Base-by-base conservation (phyloP, 2,888 invertebrate species). In the Rotaria magnacalcarata region DNA sequence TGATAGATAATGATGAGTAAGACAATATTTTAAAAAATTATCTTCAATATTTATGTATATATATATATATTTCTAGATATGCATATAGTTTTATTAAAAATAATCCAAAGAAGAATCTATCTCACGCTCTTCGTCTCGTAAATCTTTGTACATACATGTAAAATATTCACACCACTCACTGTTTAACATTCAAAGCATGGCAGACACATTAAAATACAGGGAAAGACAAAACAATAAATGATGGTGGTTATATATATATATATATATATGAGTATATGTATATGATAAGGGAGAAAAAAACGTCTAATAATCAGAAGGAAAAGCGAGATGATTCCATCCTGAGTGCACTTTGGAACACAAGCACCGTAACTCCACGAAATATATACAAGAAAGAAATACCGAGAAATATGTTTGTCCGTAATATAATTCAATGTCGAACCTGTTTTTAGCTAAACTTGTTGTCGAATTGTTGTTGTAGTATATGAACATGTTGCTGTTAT, bases 321-420 rank as follows among this genome's bases (percentile, higher is more conserved):
- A 67, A 34, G 19, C 19, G 67, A 67, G 34, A 67, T 14, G 67
- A 67, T 16, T 14, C 16, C 67, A 67, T 67, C 67, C 67, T 67
- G 67, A 67, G 67, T 67, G 14, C 27, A 67, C 19, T 11, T 67
- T 67, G 67, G 67, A 67, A 67, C 67, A 67, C 67, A 67, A 67
- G 67, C 67, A 67, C 67, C 67, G 34, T 5, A 34, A 27, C 67
- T 34, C 34, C 14, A 67, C 5, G 5, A 16, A 67, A 34, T 16
- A 6, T 34, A 19, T 34, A 67, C 1, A 11, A 16, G 7, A 56
- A 56, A 6, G 24, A 24, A 24, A 56, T 5, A 8, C 24, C 21
- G 7, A 24, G 5, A 34, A 27, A 67, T 34, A 34, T 67, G 5
- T 34, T 16, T 27, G 34, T 27, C 67, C 5, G 34, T 34, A 34